Conservation (phyloP, 92 coral and sea anemone genomes). For the Paragorgia papillata region DNA sequence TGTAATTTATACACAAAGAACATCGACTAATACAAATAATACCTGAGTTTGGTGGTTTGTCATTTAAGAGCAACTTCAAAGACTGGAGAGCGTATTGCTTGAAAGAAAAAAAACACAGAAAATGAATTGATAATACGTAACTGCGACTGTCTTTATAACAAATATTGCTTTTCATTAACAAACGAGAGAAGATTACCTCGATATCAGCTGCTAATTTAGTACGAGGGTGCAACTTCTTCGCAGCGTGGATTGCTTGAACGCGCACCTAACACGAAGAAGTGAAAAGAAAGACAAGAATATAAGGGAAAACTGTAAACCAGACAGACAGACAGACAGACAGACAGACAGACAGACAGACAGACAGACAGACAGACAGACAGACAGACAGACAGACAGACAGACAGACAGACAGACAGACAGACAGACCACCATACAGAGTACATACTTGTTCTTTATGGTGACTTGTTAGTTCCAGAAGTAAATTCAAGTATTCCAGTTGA, state of each 20-base stretch:
- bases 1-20: neutral
- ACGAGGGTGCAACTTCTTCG: conserved; percentile 85
- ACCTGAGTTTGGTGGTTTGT: conserved; percentile 48
- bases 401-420: no score
- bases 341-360: no score
- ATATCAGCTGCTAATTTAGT: conserved; percentile 80
- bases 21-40: neutral
- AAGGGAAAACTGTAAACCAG: no score
- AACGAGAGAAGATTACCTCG: conserved; percentile 89
- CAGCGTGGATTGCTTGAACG: conserved; percentile 97
- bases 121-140: neutral
- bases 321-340: no score
- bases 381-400: no score
- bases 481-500: conserved; percentile 74
- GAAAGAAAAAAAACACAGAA: neutral
- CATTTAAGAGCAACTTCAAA: conserved; percentile 51
- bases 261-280: conserved; percentile 59
- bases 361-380: no score
- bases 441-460: conserved; percentile 69
- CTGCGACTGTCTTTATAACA: no score
- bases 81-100: conserved; percentile 65
- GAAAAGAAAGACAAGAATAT: neutral
- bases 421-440: no score
- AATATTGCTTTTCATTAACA: no score
- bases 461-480: conserved; percentile 82